A percentile compares a stretch with the other conserved stretches of the same genome.
Evolutionary conservation across 2,113 vertebrate genomes (phyloP).

Genomic region (Spea multiplicata): DNA sequence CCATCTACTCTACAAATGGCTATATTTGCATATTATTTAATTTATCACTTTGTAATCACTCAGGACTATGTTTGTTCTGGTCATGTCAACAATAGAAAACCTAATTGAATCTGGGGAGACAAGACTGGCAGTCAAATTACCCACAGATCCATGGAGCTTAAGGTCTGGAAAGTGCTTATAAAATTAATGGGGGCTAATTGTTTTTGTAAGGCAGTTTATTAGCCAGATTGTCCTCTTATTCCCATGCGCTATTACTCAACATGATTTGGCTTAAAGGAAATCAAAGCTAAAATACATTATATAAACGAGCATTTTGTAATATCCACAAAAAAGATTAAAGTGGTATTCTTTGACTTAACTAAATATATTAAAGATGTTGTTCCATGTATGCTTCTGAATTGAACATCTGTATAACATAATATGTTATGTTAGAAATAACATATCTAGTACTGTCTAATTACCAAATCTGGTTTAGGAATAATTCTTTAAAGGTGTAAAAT

Average conservation of each 20-base stretch:
- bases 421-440: too few relatives aligned
- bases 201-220: constrained; percentile 21
- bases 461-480: too few relatives aligned
- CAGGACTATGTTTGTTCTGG: constrained; percentile 25
- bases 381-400: too few relatives aligned
- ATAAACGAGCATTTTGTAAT: too few relatives aligned
- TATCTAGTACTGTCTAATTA: too few relatives aligned
- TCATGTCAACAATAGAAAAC: constrained; percentile 33
- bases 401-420: too few relatives aligned
- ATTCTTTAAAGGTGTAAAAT: too few relatives aligned
- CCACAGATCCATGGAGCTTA: constrained; percentile 8
- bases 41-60: constrained; percentile 41
- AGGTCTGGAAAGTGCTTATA: constrained; percentile 35
- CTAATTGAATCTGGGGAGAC: constrained; percentile 36
- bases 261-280: neutral
- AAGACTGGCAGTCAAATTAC: constrained; percentile 22
- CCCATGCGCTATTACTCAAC: constrained; percentile 7
- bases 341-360: too few relatives aligned
- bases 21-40: constrained; percentile 46
- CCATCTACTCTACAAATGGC: constrained; percentile 22
- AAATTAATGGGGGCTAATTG: constrained; percentile 36
- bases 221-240: constrained; percentile 22
- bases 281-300: too few relatives aligned
- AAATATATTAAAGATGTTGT: too few relatives aligned
- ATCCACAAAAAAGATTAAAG: too few relatives aligned